These are phyloP conservation scores for Camelus dromedarius DNA, from an alignment of 2,113 vertebrate genomes.

Conservation along the genomic window DNA sequence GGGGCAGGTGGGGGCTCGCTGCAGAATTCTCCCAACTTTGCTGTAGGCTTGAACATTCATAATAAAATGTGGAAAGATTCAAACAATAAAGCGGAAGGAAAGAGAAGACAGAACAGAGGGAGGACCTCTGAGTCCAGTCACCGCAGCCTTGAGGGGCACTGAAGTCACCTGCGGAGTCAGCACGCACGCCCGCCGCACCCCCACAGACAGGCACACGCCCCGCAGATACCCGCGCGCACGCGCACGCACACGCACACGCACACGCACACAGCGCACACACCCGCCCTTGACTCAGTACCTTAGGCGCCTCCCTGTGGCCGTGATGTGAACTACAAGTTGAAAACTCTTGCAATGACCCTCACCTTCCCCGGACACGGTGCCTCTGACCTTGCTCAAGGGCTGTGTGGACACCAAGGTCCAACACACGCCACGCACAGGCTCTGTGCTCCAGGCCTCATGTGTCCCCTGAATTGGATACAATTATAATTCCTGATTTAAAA, in stretches of 20 bases:
- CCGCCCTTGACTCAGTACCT: not conserved
- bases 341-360: not conserved
- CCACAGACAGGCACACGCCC: no score
- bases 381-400: not conserved
- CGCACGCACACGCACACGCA: rapidly evolving
- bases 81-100: not conserved
- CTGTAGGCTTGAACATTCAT: not conserved
- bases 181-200: not conserved
- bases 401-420: not conserved
- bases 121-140: not conserved
- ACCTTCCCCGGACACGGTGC: no score
- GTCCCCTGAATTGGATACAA: not conserved
- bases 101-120: not conserved
- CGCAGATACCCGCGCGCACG: no score
- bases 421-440: not conserved
- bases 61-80: not conserved
- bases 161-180: not conserved
- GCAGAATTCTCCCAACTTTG: not conserved
- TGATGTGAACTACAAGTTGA: not conserved
- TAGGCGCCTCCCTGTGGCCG: rapidly evolving
- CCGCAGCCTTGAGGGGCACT: not conserved
- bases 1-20: not conserved
- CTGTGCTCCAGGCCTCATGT: not conserved
- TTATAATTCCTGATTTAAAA: not conserved
- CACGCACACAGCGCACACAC: rapidly evolving